Percentiles rank a stretch among this genome's conserved stretches.
Evolutionary conservation across 2,888 invertebrate genomes (phyloP).

Genomic region (Drosophila birchii): DNA sequence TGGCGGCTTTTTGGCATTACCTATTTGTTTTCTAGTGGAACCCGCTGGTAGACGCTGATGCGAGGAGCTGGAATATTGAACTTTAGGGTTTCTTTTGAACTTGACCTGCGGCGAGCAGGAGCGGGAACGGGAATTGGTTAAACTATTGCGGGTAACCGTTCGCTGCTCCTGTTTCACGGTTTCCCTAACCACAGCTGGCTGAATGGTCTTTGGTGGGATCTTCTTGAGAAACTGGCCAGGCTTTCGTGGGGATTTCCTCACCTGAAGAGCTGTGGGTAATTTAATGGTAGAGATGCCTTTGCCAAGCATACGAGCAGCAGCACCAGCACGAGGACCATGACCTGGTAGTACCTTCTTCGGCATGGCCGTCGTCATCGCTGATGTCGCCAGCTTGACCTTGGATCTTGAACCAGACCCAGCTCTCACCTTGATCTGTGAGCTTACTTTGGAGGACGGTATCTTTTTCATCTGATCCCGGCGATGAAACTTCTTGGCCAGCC

Average conservation of each 20-base stretch:
- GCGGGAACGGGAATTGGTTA: neutral
- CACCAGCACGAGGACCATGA: too few relatives aligned
- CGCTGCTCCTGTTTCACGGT: neutral
- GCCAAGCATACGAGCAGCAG: neutral
- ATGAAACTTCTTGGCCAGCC: neutral
- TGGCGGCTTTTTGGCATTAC: neutral
- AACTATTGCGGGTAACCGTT: neutral
- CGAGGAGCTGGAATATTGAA: neutral
- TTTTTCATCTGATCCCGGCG: neutral
- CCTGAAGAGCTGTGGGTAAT: neutral
- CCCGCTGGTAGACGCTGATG: neutral
- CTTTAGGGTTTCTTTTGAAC: neutral
- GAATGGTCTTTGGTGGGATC: neutral
- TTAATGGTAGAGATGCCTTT: neutral
- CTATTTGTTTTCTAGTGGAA: rapidly evolving
- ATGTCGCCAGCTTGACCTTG: neutral
- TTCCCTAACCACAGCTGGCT: neutral
- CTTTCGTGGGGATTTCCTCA: neutral
- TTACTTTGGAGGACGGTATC: neutral
- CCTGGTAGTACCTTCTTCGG: too few relatives aligned
- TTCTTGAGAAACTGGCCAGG: neutral
- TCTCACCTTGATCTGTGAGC: neutral
- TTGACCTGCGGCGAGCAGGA: neutral
- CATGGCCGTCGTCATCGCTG: neutral
- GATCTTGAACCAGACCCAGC: neutral